These are phyloP conservation scores for Magallana ariakensis DNA, from an alignment of 1,140 invertebrate genomes.

Conservation along the genomic window DNA sequence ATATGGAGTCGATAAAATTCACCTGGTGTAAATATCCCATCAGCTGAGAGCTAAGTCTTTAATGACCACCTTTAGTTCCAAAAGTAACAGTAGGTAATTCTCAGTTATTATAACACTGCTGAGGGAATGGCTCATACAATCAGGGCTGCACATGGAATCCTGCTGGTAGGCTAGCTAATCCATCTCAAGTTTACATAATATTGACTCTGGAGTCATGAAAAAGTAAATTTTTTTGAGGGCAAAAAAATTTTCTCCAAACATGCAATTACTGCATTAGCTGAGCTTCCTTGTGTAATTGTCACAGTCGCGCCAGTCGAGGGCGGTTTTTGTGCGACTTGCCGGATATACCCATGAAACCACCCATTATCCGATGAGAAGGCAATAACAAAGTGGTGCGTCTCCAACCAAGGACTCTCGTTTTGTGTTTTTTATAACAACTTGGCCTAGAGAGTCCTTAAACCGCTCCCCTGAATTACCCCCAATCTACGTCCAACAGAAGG, in stretches of 20 bases:
- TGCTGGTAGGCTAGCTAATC: background rate
- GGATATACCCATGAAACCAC: conserved; percentile 23
- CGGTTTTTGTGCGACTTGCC: background rate
- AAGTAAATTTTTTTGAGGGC: background rate
- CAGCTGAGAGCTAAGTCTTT: conserved; percentile 7
- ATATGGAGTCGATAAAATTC: conserved; percentile 19
- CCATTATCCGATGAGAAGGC: conserved; percentile 29
- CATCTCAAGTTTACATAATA: background rate
- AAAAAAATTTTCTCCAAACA: background rate
- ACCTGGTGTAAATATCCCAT: conserved; percentile 26
- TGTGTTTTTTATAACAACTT: background rate
- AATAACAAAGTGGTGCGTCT: conserved; percentile 4
- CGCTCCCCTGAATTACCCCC: background rate
- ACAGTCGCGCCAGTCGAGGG: background rate
- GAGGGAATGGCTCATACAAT: background rate
- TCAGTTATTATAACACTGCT: background rate
- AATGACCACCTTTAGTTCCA: conserved; percentile 26
- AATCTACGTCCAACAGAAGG: background rate
- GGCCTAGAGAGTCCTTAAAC: background rate
- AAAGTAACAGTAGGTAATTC: conserved; percentile 24
- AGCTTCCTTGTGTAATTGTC: conserved; percentile 15
- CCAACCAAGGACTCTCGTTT: background rate
- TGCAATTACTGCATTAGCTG: conserved; percentile 27
- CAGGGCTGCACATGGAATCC: background rate
- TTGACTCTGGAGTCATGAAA: background rate